Base-by-base conservation (phyloP, 2,888 invertebrate species). In the Ectobius pallidus region DNA sequence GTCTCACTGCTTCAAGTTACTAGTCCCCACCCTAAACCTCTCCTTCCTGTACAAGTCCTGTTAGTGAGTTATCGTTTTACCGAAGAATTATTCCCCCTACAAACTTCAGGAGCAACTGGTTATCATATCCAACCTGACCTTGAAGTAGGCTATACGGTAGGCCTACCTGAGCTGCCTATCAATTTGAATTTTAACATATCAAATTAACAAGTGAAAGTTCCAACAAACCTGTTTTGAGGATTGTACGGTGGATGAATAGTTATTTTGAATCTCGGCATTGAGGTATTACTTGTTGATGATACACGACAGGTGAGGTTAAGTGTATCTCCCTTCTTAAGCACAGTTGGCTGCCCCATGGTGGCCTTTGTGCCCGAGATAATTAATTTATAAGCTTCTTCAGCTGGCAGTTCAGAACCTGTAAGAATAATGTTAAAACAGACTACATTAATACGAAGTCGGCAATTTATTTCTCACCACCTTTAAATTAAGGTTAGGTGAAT, bases 281-380 rank as follows among this genome's bases (percentile, higher is more conserved):
- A 32, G n/a, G 14, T 14, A 32, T 52, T 68, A 7, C 39, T 58
- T 52, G 42, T 22, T n/a, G 55, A 58, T 16, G 58, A 27, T 2
- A 78, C 76, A n/a, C 76, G 77, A 49, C 80, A 80, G 30, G 80
- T 80, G 75, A 80, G 77, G 70, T 79, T 80, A n/a, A 80, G 72
- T n/a, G 78, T 78, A 68, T 79, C 79, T 78, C 78, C 58, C 77
- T 78, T 75, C 76, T 67, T 78, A 77, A 34, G 79, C 68, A 69
- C 76, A 77, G 9, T 76, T 70, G 25, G 74, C 75, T 14, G 14
- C 3, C 58, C 58, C 27, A n/a, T 9, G 1, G 58, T 6, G 16
- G 27, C 9, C 3, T 32, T 22, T 30, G 58, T 1, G n/a, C 25
- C 11, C 25, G 58, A 30, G 30, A 58, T 25, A n/a, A n/a, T 16